Evolutionary conservation across 1,140 invertebrate genomes (phyloP).

Genomic region (Zaprionus kolodkinae): DNA sequence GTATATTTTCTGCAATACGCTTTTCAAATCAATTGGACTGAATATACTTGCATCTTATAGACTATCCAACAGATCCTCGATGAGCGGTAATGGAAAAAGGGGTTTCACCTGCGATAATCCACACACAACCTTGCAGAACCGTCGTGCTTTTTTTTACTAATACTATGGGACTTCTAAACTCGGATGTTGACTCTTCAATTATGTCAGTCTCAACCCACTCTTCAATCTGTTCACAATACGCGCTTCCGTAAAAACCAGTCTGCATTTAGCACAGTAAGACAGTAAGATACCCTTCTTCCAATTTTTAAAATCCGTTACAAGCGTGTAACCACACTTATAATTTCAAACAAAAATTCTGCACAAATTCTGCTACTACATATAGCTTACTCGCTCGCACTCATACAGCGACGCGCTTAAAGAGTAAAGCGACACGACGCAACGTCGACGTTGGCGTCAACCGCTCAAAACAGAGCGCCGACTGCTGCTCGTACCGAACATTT

Average conservation of each 20-base stretch:
- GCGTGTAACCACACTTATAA: too few relatives aligned
- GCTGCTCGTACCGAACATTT: too few relatives aligned
- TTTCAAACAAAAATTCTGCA: too few relatives aligned
- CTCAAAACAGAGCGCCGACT: too few relatives aligned
- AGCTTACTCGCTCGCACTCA: too few relatives aligned
- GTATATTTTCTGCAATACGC: constrained; percentile 22
- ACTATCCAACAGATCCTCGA: constrained; percentile 13
- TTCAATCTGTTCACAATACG: background rate
- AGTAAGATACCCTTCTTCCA: too few relatives aligned
- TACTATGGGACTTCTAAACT: constrained; percentile 20
- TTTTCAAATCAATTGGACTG: constrained; percentile 22
- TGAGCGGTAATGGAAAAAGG: constrained; percentile 13
- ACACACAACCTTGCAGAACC: constrained; percentile 5
- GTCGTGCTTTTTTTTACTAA: constrained; percentile 21
- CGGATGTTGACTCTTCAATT: constrained; percentile 17
- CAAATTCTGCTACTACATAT: too few relatives aligned
- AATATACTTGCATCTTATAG: constrained; percentile 14
- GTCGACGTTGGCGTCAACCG: too few relatives aligned
- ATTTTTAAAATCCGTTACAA: too few relatives aligned
- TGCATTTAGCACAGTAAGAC: too few relatives aligned
- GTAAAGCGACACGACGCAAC: too few relatives aligned
- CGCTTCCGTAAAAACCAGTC: background rate
- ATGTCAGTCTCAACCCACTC: background rate
- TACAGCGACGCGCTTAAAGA: too few relatives aligned
- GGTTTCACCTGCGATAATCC: constrained; percentile 14